Evolutionary conservation across 1,140 invertebrate species (phyloP), one percentile per base, ranked within the genome.

Genomic region (Ladona fulva): DNA sequence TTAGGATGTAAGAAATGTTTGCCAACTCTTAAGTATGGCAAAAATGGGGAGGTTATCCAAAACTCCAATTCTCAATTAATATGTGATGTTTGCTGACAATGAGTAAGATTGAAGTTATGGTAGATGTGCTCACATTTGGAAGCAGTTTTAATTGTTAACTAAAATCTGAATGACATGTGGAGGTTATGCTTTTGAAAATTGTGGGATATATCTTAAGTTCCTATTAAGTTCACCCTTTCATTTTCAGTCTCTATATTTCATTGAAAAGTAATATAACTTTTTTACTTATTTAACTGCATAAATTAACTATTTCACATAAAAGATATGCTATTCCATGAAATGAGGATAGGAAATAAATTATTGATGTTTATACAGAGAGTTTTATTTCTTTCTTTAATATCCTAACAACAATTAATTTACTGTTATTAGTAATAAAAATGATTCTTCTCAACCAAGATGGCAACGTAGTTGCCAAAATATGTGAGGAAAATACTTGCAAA

Each of bases 231-330:
- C 52, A 16, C 52, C 12, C n/a, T 66, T 66, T 66, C 52, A 19
- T 19, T 66, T 16, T 66, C n/a, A 66, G 16, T 66, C n/a, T 66
- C 5, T 19, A 52, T 11, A 12, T 66, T 22, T 22, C 52, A 66
- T 66, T 19, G 12, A 16, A 19, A 66, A 3, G 8, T 22, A 66
- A 66, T 66, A 12, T 66, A 66, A 66, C 52, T 66, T 66, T 66
- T 66, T 66, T 22, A 19, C n/a, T 66, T 66, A 66, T 66, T 66
- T 66, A 66, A 66, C 52, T 66, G n/a, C 52, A 66, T 66, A 66
- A 66, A 16, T 66, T 19, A 66, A 22, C n/a, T 66, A 6, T 66
- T 12, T 66, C 52, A 66, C 14, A n/a, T 22, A 66, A 66, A 66
- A 19, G 14, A 16, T 6, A 66, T 66, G 52, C 52, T 66, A 66